Conservation (phyloP, 2,113 vertebrate genomes). For the Platysteira castanea region DNA sequence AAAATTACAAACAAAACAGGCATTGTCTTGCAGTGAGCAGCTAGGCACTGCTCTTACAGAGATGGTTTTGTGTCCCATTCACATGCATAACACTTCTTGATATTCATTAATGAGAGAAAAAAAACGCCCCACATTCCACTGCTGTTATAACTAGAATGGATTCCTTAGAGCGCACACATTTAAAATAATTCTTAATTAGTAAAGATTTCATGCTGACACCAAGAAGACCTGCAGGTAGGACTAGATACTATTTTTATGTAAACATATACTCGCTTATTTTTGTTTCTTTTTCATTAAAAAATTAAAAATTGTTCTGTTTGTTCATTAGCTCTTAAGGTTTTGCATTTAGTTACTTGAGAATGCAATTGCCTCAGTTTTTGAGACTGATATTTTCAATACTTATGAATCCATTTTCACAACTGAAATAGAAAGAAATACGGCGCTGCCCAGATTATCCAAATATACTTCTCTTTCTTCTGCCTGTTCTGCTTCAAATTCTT, state of each 20-base stretch:
- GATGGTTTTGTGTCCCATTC: constrained; percentile 29
- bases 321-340: background rate
- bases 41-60: constrained; percentile 32
- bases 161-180: background rate
- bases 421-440: background rate
- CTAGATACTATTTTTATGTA: background rate
- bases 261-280: background rate
- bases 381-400: background rate
- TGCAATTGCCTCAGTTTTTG: background rate
- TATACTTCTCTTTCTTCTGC: background rate
- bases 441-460: background rate
- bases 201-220: background rate
- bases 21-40: constrained; percentile 22
- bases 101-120: constrained; percentile 11
- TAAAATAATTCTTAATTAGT: background rate
- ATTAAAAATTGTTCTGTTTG: background rate
- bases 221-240: background rate
- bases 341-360: background rate
- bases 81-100: background rate
- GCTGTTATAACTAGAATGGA: background rate
- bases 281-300: background rate
- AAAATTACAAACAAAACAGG: constrained; percentile 20
- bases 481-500: background rate
- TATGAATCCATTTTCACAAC: background rate
- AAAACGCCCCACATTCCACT: background rate